Evolutionary conservation across 2,797 vertebrate genomes (phyloP).

Genomic region (Otus scops): DNA sequence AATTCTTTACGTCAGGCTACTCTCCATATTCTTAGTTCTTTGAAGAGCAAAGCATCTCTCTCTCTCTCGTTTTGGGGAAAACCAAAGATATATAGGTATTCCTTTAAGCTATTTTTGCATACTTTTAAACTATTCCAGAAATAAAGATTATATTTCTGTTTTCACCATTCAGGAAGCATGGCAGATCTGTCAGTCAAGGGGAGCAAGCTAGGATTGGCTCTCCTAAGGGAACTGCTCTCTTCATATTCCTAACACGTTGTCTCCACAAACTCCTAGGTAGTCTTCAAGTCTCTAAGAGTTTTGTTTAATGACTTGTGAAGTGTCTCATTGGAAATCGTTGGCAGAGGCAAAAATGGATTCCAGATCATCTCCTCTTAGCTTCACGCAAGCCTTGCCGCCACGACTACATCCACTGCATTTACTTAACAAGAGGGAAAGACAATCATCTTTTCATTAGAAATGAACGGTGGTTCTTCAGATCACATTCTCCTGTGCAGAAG

Average conservation of each 20-base stretch:
- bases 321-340: background rate
- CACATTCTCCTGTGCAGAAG: background rate
- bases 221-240: background rate
- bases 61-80: background rate
- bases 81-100: background rate
- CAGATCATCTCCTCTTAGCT: background rate
- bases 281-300: background rate
- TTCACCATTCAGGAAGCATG: background rate
- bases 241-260: background rate
- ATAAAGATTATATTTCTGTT: background rate
- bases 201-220: background rate
- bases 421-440: background rate
- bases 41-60: background rate
- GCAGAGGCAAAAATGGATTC: background rate
- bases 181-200: background rate
- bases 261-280: background rate
- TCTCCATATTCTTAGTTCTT: background rate
- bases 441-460: background rate
- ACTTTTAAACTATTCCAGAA: background rate
- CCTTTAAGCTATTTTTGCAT: background rate
- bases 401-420: background rate
- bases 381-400: fast-evolving
- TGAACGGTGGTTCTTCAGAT: background rate
- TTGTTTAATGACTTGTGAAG: background rate
- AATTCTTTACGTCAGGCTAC: background rate